Conservation (phyloP, 2,113 vertebrate genomes). For the Brachyhypopomus gauderio region DNA sequence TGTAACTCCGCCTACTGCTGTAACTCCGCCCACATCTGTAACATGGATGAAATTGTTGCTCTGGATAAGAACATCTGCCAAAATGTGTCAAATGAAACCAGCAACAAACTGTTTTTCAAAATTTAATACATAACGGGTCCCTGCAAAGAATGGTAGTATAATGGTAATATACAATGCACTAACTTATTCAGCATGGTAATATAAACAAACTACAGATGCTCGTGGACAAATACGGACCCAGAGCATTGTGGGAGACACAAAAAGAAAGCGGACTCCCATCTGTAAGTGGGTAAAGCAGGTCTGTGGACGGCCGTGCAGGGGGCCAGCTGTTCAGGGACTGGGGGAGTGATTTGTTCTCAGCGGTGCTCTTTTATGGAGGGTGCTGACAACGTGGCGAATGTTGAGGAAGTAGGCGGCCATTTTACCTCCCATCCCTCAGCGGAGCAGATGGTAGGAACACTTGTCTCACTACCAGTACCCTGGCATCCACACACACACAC, state of each 20-base stretch:
- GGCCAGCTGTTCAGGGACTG: slow-evolving; percentile 45
- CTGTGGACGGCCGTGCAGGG: not conserved
- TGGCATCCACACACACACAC: slow-evolving; percentile 30
- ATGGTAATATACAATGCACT: not conserved
- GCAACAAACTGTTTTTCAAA: no score
- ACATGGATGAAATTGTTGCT: no score
- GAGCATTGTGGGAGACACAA: slow-evolving; percentile 17
- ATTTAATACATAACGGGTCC: no score
- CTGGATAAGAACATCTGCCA: no score
- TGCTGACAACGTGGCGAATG: slow-evolving; percentile 45
- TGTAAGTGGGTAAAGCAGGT: not conserved
- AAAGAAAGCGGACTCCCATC: not conserved
- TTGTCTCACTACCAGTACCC: slow-evolving; percentile 41
- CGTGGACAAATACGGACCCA: not conserved
- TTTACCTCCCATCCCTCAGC: slow-evolving; percentile 47
- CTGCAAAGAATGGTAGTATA: no score
- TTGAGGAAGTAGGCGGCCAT: slow-evolving; percentile 43
- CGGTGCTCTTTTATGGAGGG: slow-evolving; percentile 25
- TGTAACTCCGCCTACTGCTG: no score
- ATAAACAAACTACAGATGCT: not conserved
- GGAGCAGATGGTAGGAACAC: slow-evolving; percentile 53
- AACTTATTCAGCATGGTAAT: not conserved
- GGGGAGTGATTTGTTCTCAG: slow-evolving; percentile 41
- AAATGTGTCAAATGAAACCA: no score
- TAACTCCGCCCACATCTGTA: no score